phyloP scores from a whole-genome alignment of 2,797 vertebrate species.

The Sebastes ruberrimus region DNA sequence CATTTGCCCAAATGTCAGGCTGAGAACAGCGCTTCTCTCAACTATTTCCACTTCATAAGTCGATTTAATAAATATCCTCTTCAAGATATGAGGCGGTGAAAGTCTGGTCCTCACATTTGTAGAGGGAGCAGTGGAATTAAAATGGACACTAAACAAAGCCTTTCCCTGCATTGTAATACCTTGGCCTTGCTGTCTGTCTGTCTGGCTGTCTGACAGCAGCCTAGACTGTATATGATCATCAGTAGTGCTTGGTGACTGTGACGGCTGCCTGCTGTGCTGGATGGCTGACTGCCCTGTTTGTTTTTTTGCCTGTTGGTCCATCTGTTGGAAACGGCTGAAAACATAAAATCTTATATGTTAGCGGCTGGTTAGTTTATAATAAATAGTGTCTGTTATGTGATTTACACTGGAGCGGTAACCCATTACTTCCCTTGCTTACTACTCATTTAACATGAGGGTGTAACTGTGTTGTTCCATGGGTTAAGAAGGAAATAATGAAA shows the following conservation, averaged over 20 bases:
- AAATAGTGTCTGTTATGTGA: background rate
- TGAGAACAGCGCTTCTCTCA: background rate
- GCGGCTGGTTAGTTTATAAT: background rate
- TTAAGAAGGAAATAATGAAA: background rate
- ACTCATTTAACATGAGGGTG: background rate
- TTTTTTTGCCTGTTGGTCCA: conserved; percentile 4
- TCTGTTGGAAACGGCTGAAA: conserved; percentile 35
- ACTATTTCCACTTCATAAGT: background rate
- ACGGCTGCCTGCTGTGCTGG: conserved; percentile 9
- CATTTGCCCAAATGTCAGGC: conserved; percentile 20
- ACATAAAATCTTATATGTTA: background rate
- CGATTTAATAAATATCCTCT: background rate
- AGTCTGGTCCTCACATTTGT: background rate
- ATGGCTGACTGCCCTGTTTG: conserved; percentile 13
- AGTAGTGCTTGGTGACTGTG: conserved; percentile 14
- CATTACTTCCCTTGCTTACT: background rate
- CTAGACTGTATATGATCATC: conserved; percentile 34
- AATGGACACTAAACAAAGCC: background rate
- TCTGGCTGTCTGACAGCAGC: conserved; percentile 5
- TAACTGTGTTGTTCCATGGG: background rate
- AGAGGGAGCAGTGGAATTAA: background rate
- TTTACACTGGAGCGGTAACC: background rate
- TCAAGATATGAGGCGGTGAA: background rate
- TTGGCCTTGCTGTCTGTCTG: conserved; percentile 2
- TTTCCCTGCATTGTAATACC: conserved; percentile 23